Evolutionary conservation across 1,140 invertebrate genomes (phyloP).

Genomic region (Eurosta solidaginis): DNA sequence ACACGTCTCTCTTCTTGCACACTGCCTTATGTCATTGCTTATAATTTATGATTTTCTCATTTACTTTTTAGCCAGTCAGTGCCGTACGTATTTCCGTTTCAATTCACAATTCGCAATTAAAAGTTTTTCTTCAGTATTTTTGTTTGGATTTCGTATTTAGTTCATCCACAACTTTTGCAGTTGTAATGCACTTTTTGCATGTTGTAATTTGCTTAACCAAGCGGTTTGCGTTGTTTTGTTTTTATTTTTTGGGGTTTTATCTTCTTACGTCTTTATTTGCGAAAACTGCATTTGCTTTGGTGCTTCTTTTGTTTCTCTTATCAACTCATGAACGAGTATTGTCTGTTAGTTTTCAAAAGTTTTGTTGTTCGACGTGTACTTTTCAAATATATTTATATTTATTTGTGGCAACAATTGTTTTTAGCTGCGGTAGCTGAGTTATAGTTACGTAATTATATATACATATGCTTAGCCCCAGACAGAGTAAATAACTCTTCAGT

Average conservation of each 20-base stretch:
- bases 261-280: too few relatives aligned
- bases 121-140: not conserved
- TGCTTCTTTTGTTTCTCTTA: not conserved
- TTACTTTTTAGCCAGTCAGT: not conserved
- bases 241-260: too few relatives aligned
- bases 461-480: too few relatives aligned
- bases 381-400: not conserved
- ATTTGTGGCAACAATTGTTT: not conserved
- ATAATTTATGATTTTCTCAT: not conserved
- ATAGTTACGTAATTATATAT: not conserved
- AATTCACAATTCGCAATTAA: constrained; percentile 11
- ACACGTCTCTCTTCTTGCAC: not conserved
- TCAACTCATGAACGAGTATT: not conserved
- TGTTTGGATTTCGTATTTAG: not conserved
- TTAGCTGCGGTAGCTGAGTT: not conserved
- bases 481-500: too few relatives aligned
- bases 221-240: too few relatives aligned
- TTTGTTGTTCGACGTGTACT: not conserved
- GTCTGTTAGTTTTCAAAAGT: not conserved
- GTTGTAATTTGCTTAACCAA: too few relatives aligned
- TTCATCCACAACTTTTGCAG: not conserved
- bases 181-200: not conserved
- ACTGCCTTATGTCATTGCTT: not conserved
- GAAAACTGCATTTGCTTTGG: too few relatives aligned
- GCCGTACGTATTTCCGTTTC: constrained; percentile 11